These are phyloP conservation scores for Forbesichthys agassizii DNA, from an alignment of 2,113 vertebrate genomes.

Conservation along the genomic window DNA sequence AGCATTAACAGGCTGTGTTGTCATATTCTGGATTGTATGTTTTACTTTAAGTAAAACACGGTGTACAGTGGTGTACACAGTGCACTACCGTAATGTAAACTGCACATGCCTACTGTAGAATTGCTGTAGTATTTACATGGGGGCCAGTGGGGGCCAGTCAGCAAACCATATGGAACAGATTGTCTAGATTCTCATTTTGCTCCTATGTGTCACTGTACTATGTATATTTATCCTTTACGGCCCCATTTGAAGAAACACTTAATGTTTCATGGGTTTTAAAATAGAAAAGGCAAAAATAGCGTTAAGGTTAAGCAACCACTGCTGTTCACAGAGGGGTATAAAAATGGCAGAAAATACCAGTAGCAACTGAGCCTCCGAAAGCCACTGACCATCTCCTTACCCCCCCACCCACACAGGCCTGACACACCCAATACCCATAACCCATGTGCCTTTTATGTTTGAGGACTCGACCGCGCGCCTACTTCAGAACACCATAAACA, in stretches of 20 bases:
- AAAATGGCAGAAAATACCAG: conserved; percentile 72
- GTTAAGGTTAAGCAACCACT: conserved; percentile 67
- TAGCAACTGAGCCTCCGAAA: conserved; percentile 66
- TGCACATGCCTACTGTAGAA: not conserved
- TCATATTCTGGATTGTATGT: conserved; percentile 27
- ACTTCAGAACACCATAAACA: conserved; percentile 84
- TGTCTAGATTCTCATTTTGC: conserved; percentile 59
- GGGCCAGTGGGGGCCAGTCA: conserved; percentile 43
- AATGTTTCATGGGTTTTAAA: conserved; percentile 77
- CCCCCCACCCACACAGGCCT: conserved; percentile 48
- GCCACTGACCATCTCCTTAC: conserved; percentile 75
- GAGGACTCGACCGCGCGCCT: conserved; percentile 75
- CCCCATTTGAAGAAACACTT: conserved; percentile 74
- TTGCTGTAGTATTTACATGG: conserved; percentile 32
- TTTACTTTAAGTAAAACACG: conserved; percentile 1
- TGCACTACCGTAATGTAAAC: not conserved
- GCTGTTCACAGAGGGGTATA: conserved; percentile 59
- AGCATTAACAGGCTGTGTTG: conserved; percentile 50
- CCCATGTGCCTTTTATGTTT: conserved; percentile 75
- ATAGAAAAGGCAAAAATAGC: conserved; percentile 79
- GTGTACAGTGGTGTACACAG: not conserved
- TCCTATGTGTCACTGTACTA: conserved; percentile 63
- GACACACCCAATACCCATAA: conserved; percentile 72
- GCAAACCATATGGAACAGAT: conserved; percentile 71
- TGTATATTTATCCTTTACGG: conserved; percentile 78